Base-by-base conservation (phyloP, 2,888 invertebrate species). In the Protodeltote pygarga region DNA sequence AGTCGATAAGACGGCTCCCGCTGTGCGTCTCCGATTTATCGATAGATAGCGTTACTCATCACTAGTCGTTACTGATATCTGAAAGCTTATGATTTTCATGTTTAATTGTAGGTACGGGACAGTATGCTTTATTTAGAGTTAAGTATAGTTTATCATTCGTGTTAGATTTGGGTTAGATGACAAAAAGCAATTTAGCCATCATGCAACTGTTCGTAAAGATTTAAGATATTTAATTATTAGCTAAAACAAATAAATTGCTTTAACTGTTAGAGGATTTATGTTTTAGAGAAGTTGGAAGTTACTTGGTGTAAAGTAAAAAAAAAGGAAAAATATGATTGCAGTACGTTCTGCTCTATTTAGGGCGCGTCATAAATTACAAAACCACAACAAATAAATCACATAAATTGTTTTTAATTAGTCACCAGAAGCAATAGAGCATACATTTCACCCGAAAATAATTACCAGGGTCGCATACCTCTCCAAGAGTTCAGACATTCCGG, bases 391-490 rank as follows among this genome's bases (percentile, higher is more conserved):
- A 73, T 79, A 78, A 79, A 79, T 79, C 74, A 73, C 48, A 19
- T 45, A 65, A 60, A 66, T 52, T 63, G 62, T 59, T 68, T 75
- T 76, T 73, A 83, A 88, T 87, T 87, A 85, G 84, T 87, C 86
- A 79, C 76, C 78, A 73, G 59, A 55, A 65, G 74, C 71, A 79
- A 71, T 71, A 69, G 69, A 67, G 62, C 73, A 70, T 74, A 72
- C 64, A 46, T 61, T 57, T 68, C 71, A 71, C 51, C 69, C 63
- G 61, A 67, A 57, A 74, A 65, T 89, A 88, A 86, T 87, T 85
- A 88, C 86, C 79, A 81, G 80, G 80, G 67, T 66, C 59, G 75
- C 85, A 88, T 87, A 79, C 77, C 83, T 52, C 59, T 51, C 64
- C 69, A 71, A 71, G 73, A 83, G 80, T 69, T 78, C 63, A 73